Percentiles rank a stretch among this genome's conserved stretches.
These are phyloP conservation scores for Alces alces DNA, from an alignment of 2,113 vertebrate species.

Conservation along the genomic window DNA sequence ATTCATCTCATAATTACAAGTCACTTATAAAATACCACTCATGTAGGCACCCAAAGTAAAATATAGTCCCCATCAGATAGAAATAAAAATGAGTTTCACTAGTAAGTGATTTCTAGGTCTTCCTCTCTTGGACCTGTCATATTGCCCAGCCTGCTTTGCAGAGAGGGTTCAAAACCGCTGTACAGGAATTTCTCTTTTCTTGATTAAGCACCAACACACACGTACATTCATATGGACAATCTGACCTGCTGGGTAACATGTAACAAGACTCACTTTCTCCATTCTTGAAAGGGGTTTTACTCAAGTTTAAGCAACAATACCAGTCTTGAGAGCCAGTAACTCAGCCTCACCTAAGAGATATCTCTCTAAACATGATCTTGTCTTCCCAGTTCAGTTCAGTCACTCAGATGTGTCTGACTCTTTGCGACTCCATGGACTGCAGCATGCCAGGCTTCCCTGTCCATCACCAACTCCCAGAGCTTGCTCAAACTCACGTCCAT, in stretches of 20 bases:
- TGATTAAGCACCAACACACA: background rate
- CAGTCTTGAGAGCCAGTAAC: background rate
- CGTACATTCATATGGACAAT: background rate
- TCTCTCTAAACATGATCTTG: background rate
- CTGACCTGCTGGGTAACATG: background rate
- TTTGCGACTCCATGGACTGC: background rate
- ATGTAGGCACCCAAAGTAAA: background rate
- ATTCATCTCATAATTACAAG: background rate
- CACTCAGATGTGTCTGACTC: background rate
- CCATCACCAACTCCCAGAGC: background rate
- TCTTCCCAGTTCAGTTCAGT: background rate
- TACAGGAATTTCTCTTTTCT: background rate
- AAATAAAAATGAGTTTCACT: background rate
- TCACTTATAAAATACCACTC: background rate
- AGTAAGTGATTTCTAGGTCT: background rate
- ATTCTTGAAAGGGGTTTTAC: background rate
- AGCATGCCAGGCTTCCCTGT: background rate
- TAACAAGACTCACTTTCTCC: background rate
- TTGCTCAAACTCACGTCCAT: background rate
- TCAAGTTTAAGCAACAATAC: background rate
- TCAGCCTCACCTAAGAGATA: background rate
- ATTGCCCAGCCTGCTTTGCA: background rate
- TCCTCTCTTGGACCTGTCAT: background rate
- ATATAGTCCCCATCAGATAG: background rate
- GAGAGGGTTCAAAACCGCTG: background rate